A percentile compares a stretch with the other conserved stretches of the same genome.
These are phyloP conservation scores for Aeoliscus strigatus DNA, from an alignment of 2,797 vertebrate genomes.

Conservation along the genomic window DNA sequence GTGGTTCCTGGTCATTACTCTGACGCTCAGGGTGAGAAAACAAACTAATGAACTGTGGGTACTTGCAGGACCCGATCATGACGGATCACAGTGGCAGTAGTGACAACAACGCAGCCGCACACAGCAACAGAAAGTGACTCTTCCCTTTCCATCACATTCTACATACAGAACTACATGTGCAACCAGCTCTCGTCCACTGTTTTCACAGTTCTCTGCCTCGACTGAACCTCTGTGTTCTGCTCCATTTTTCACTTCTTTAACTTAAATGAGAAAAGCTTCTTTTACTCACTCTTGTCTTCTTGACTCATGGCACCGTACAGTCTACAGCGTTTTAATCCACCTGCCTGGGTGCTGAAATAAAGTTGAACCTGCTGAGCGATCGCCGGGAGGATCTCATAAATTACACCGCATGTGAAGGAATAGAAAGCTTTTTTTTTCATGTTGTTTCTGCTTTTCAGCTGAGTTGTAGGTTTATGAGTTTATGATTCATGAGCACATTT, in stretches of 20 bases:
- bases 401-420: too few species aligned
- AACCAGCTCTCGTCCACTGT: constrained; percentile 1
- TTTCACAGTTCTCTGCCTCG: background rate
- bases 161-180: constrained; percentile 1
- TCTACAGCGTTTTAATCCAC: too few species aligned
- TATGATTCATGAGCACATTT: background rate
- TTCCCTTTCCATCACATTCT: too few species aligned
- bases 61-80: constrained; percentile 4
- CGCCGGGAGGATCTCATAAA: too few species aligned
- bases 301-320: too few species aligned
- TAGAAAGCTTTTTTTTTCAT: too few species aligned
- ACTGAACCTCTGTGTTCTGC: too few species aligned
- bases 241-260: too few species aligned
- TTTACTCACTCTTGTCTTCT: too few species aligned
- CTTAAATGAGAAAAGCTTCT: too few species aligned
- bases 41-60: constrained; percentile 42
- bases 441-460: background rate
- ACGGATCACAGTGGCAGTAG: constrained; percentile 1
- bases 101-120: background rate
- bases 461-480: background rate
- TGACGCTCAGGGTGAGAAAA: constrained; percentile 26
- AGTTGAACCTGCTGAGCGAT: too few species aligned
- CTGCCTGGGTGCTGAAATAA: too few species aligned
- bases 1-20: constrained; percentile 32
- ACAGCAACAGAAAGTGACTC: background rate